phyloP scores from a whole-genome alignment of 2,888 invertebrate genomes.

The Yponomeuta evonymella region DNA sequence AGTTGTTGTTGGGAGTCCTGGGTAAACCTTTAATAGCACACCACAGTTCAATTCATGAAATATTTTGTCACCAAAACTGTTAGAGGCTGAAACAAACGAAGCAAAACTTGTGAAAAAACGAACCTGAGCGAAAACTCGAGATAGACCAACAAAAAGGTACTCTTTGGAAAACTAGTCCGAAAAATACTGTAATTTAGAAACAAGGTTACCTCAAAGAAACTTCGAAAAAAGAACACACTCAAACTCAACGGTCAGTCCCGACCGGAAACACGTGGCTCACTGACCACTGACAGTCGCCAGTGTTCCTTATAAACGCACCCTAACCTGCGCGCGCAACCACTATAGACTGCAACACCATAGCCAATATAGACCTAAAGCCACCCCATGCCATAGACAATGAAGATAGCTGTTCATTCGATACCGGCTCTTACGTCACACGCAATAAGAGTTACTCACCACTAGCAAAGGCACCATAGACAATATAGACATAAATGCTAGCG shows the following conservation, averaged over 20 bases:
- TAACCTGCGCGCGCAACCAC: constrained; percentile 64
- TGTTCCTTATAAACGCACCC: constrained; percentile 56
- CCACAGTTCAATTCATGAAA: no score
- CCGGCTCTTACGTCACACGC: not conserved
- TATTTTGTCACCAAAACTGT: no score
- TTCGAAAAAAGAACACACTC: not conserved
- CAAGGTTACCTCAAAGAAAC: not conserved
- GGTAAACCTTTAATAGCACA: no score
- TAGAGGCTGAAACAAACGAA: no score
- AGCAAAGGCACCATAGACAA: constrained; percentile 32
- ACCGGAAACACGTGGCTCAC: constrained; percentile 41
- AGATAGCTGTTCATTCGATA: not conserved
- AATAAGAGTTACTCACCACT: not conserved
- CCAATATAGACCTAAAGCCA: constrained; percentile 55
- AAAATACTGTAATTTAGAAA: not conserved
- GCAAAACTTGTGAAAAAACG: no score
- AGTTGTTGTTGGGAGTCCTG: no score
- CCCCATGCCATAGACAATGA: not conserved
- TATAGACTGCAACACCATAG: constrained; percentile 23
- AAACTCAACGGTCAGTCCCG: constrained; percentile 27
- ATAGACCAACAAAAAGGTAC: no score
- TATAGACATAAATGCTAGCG: constrained; percentile 63
- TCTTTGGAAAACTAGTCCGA: no score
- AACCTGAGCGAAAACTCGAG: no score
- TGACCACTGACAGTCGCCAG: constrained; percentile 40